Evolutionary conservation across 2,888 invertebrate species (phyloP), one percentile per base, ranked within the genome.

Genomic region (Pasiphila rectangulata): DNA sequence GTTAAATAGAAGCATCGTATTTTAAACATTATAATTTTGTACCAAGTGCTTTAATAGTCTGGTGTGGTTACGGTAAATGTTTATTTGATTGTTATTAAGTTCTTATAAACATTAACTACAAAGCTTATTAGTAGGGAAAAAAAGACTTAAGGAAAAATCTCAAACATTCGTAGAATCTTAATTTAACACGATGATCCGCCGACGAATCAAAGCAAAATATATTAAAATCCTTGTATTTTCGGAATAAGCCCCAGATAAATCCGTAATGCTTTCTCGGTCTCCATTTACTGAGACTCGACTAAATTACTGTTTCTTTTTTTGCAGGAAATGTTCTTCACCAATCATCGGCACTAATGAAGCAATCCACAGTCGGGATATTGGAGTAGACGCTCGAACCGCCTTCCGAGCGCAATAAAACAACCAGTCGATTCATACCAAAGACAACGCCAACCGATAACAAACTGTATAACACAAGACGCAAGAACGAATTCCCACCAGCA

Each of bases 341-440:
- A 79, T 83, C 80, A 75, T 69, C 72, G 74, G 61, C 69, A 67
- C 79, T 88, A 85, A 86, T 87, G 85, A 86, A 84, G 82, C 85
- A 85, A 85, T 87, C 84, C 82, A 66, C 77, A 73, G 71, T 64
- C 79, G 78, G 86, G 83, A 86, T 85, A 87, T 86, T 86, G 80
- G 64, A 83, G 74, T 80, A 81, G 82, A 74, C 72, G 71, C 75
- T 80, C 68, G 64, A 75, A 67, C 69, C 67, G 63, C 70, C 73
- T 72, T 74, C 69, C 65, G 56, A 67, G 64, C 60, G 74, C 74
- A 85, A 86, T 83, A 85, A 83, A 84, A 85, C 78, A 82, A 79
- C 72, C 71, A 61, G 59, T 64, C 67, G 65, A 70, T 67, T 67
- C 60, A 54, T 50, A 62, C 63, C 63, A 61, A 61, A 67, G 56